Conservation (phyloP, 2,113 vertebrate genomes). For the Chascanopsetta lugubris region DNA sequence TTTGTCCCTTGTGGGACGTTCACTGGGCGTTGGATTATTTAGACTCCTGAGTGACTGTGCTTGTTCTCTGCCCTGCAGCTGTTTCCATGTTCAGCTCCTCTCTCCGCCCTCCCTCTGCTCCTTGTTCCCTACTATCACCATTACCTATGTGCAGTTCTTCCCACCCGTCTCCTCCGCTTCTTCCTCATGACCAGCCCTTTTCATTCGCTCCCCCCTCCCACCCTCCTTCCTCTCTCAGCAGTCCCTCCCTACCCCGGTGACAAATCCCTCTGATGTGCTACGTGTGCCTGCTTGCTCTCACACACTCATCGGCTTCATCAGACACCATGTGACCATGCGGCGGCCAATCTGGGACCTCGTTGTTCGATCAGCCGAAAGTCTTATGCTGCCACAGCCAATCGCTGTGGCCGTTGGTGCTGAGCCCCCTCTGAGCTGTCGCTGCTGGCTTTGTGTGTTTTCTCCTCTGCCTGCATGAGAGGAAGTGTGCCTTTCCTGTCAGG, state of each 20-base stretch:
- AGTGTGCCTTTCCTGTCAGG: conserved; percentile 79
- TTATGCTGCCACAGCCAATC: conserved; percentile 72
- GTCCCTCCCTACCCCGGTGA: conserved; percentile 31
- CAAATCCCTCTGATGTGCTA: conserved; percentile 62
- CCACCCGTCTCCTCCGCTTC: conserved; percentile 31
- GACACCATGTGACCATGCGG: conserved; percentile 67
- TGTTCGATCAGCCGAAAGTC: conserved; percentile 67
- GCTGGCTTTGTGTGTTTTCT: conserved; percentile 63
- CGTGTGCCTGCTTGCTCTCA: conserved; percentile 53
- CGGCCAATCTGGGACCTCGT: conserved; percentile 64
- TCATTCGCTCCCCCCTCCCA: conserved; percentile 21
- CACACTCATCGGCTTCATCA: conserved; percentile 34
- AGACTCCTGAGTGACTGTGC: neutral
- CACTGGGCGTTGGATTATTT: no score
- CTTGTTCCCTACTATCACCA: conserved; percentile 1
- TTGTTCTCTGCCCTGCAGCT: conserved; percentile 22
- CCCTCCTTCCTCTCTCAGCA: conserved; percentile 24
- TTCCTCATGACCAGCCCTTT: conserved; percentile 35
- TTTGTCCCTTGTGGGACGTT: neutral
- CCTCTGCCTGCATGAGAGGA: conserved; percentile 73
- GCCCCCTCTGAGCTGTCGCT: conserved; percentile 40
- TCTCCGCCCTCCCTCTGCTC: conserved; percentile 10
- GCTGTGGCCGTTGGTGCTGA: conserved; percentile 45
- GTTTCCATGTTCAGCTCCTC: conserved; percentile 16
- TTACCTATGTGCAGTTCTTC: neutral